Conservation (phyloP, 2,797 vertebrate genomes). For the Chaetophractus vellerosus region DNA sequence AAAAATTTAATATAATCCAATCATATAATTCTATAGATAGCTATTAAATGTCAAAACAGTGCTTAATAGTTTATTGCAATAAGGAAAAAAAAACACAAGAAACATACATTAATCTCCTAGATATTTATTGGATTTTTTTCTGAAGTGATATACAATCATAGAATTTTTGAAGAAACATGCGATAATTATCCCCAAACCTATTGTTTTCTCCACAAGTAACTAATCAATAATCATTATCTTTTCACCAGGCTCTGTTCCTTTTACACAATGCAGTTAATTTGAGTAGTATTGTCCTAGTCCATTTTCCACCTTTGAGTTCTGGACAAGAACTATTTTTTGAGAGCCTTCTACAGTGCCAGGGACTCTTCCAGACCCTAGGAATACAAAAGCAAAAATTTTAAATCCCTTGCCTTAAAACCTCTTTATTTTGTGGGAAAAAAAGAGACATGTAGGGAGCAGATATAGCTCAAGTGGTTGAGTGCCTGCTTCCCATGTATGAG, state of each 20-base stretch:
- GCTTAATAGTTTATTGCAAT: conserved; percentile 71
- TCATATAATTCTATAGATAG: conserved; percentile 82
- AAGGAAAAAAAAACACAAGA: not conserved
- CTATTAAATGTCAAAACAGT: conserved; percentile 79
- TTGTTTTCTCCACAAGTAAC: conserved; percentile 64
- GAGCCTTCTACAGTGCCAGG: not conserved
- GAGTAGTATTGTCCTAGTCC: conserved; percentile 18
- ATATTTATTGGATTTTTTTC: conserved; percentile 73
- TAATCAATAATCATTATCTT: conserved; percentile 77
- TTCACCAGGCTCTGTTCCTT: conserved; percentile 56
- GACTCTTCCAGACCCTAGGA: not conserved
- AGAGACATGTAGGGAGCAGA: not conserved
- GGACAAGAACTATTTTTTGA: conserved; percentile 26
- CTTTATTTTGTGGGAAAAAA: not conserved
- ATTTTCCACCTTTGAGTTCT: conserved; percentile 56
- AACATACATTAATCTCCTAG: conserved; percentile 72
- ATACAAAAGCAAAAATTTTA: conserved; percentile 20
- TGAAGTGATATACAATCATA: conserved; percentile 68
- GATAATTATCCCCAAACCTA: conserved; percentile 69
- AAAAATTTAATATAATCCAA: conserved; percentile 80
- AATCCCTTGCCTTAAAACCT: conserved; percentile 53
- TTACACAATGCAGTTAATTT: conserved; percentile 67
- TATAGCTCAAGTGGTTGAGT: too few species aligned
- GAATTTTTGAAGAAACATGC: conserved; percentile 73
- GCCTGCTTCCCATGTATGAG: too few species aligned